These are phyloP conservation scores for Etheostoma perlongum DNA, from an alignment of 2,797 vertebrate genomes.

Conservation along the genomic window DNA sequence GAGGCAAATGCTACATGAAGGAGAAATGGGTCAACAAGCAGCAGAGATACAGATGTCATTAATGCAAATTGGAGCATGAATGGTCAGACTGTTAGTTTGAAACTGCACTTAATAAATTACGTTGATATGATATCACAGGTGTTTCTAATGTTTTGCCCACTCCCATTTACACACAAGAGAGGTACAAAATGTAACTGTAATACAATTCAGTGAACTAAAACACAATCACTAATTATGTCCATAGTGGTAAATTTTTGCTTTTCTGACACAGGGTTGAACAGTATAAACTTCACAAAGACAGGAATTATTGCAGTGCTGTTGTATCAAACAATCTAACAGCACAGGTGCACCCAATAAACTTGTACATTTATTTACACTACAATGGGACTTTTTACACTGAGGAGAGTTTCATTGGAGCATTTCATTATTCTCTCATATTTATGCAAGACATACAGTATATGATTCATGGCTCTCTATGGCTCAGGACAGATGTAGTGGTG, in stretches of 20 bases:
- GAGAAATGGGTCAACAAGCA: constrained; percentile 49
- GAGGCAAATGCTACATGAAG: constrained; percentile 39
- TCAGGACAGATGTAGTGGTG: constrained; percentile 23
- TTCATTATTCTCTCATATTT: constrained; percentile 6
- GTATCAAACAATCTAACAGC: background rate
- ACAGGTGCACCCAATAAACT: background rate
- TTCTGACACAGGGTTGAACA: background rate
- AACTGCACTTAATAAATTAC: background rate
- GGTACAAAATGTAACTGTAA: background rate
- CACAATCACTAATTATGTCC: no score
- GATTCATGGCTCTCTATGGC: background rate
- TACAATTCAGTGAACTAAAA: no score
- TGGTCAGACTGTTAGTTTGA: constrained; percentile 34
- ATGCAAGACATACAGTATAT: constrained; percentile 7
- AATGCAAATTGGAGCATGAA: constrained; percentile 55
- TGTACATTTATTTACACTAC: background rate
- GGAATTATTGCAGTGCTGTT: background rate
- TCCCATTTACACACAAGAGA: background rate
- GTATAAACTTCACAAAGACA: background rate
- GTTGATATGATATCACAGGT: background rate
- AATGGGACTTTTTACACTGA: background rate
- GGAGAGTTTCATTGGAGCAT: constrained; percentile 6
- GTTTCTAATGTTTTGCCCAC: background rate
- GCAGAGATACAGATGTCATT: constrained; percentile 60
- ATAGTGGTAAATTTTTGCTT: background rate